Evolutionary conservation across 2,888 invertebrate genomes (phyloP).

Genomic region (Xanthia icteritia): DNA sequence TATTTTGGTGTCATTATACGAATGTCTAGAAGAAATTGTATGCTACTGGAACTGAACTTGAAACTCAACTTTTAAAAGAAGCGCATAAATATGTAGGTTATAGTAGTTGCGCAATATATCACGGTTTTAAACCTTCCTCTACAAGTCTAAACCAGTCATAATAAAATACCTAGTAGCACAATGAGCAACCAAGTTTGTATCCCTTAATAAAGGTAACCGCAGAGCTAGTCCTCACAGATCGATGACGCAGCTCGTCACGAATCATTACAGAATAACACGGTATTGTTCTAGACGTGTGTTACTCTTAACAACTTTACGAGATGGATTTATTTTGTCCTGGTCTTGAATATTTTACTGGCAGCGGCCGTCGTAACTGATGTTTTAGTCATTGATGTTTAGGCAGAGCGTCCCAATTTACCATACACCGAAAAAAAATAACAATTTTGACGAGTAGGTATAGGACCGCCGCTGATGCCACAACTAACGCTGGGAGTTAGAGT

Average conservation of each 20-base stretch:
- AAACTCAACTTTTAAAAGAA: background rate
- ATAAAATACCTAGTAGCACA: conserved; percentile 15
- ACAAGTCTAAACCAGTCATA: background rate
- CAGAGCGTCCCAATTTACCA: background rate
- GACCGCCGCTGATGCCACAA: background rate
- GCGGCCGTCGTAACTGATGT: too few species aligned
- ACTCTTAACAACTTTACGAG: conserved; percentile 2
- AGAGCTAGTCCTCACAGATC: conserved; percentile 5
- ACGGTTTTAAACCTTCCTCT: conserved; percentile 14
- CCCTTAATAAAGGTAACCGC: conserved; percentile 26
- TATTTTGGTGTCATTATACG: conserved; percentile 11
- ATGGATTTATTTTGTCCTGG: background rate
- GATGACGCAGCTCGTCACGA: conserved; percentile 7
- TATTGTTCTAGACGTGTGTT: conserved; percentile 14
- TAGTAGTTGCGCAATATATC: background rate
- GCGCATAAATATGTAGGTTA: background rate
- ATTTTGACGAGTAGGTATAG: background rate
- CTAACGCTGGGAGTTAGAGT: background rate
- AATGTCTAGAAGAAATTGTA: conserved; percentile 1
- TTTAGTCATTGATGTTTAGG: background rate
- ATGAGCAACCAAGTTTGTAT: conserved; percentile 22
- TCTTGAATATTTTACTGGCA: background rate
- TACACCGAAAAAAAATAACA: background rate
- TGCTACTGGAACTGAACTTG: background rate
- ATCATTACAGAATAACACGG: conserved; percentile 18